phyloP scores from a whole-genome alignment of 2,797 vertebrate species.

The Australoheros facetus region DNA sequence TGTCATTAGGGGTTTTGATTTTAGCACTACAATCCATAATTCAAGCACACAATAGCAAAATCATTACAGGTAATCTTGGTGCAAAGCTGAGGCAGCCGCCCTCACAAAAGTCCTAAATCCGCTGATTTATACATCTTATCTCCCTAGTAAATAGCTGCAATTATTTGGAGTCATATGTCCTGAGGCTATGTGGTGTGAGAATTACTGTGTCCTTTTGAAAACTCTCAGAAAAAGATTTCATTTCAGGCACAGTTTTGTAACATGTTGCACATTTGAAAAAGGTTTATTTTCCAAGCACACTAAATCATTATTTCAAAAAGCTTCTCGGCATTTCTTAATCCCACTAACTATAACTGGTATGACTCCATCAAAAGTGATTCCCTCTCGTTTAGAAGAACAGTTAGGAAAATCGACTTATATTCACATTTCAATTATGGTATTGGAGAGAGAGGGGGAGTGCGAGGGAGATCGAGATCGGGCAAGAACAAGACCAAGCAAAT shows the following conservation, averaged over 20 bases:
- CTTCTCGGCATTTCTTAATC: neutral
- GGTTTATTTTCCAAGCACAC: constrained; percentile 2
- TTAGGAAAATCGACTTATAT: constrained; percentile 9
- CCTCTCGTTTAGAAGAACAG: constrained; percentile 2
- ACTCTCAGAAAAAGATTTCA: constrained; percentile 9
- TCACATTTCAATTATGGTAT: constrained; percentile 1
- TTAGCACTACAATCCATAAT: constrained; percentile 58
- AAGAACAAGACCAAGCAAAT: constrained; percentile 30
- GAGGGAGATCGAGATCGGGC: neutral
- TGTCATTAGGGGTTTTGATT: constrained; percentile 52
- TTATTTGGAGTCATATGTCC: constrained; percentile 26
- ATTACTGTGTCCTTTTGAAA: constrained; percentile 6
- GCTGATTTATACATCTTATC: constrained; percentile 16
- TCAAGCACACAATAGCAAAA: constrained; percentile 51
- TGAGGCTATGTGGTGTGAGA: constrained; percentile 22
- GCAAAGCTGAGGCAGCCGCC: constrained; percentile 7
- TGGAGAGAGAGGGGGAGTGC: neutral
- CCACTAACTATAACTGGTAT: neutral
- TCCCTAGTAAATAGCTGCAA: constrained; percentile 32
- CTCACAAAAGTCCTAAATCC: constrained; percentile 1
- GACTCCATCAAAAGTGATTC: neutral
- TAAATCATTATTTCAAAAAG: neutral
- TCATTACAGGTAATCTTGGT: constrained; percentile 66
- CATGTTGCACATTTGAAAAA: neutral
- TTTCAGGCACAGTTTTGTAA: constrained; percentile 12